phyloP scores from a whole-genome alignment of 2,113 vertebrate genomes.

The Hippocampus mohnikei region DNA sequence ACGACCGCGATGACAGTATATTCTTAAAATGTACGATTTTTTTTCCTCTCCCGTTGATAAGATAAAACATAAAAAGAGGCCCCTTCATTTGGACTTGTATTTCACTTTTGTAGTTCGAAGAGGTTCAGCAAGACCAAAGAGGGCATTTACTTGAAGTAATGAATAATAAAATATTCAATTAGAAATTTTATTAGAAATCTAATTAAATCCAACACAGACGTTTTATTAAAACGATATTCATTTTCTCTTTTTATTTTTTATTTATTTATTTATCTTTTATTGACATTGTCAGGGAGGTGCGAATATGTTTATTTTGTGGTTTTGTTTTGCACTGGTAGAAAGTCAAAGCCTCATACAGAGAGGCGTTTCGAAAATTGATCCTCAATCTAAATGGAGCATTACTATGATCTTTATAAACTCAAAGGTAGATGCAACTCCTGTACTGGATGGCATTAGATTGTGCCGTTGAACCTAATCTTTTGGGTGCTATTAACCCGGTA shows the following conservation, averaged over 20 bases:
- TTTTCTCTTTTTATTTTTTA: too few relatives aligned
- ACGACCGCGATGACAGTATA: conserved; percentile 22
- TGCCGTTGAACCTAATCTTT: too few relatives aligned
- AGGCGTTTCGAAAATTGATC: too few relatives aligned
- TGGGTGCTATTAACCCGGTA: too few relatives aligned
- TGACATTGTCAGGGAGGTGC: too few relatives aligned
- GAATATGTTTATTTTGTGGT: neutral
- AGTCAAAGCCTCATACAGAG: too few relatives aligned
- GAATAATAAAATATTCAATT: too few relatives aligned
- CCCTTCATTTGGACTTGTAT: conserved; percentile 21
- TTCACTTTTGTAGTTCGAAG: neutral
- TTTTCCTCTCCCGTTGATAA: conserved; percentile 5
- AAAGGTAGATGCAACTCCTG: neutral
- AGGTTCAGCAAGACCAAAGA: neutral
- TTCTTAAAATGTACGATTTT: conserved; percentile 39
- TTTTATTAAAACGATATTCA: too few relatives aligned
- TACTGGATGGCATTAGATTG: neutral
- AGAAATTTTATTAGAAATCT: too few relatives aligned
- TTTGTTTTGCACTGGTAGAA: neutral
- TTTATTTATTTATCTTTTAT: too few relatives aligned
- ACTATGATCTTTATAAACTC: neutral
- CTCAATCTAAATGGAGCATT: neutral
- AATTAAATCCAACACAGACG: too few relatives aligned
- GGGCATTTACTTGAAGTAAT: neutral
- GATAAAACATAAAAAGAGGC: conserved; percentile 11